A percentile compares a stretch with the other conserved stretches of the same genome.
Conservation (phyloP, 2,888 invertebrate species). For the Netelia inedita region DNA sequence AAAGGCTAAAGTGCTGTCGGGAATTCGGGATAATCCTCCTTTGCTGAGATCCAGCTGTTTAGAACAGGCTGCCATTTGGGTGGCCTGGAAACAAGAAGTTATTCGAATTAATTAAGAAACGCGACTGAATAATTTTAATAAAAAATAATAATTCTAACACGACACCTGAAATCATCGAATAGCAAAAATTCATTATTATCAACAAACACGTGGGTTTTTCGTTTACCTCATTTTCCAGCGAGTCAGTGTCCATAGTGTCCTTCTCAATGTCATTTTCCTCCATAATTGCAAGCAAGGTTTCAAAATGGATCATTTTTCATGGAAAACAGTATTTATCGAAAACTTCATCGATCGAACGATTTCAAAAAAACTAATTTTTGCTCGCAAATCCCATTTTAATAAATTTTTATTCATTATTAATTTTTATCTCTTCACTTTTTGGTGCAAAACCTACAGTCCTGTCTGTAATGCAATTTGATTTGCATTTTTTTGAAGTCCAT, state of each 20-base stretch:
- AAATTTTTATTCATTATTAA: background rate
- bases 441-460: no score
- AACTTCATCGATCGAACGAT: conserved; percentile 10
- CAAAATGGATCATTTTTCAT: conserved; percentile 76
- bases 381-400: background rate
- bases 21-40: conserved; percentile 83
- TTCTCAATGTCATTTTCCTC: conserved; percentile 78
- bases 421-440: background rate
- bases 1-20: conserved; percentile 83
- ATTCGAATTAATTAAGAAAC: background rate
- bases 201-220: background rate
- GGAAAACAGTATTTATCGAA: conserved; percentile 63
- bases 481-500: no score
- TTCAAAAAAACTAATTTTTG: background rate
- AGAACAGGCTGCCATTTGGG: conserved; percentile 77
- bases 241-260: conserved; percentile 82
- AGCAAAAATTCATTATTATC: conserved; percentile 23
- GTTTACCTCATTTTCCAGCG: conserved; percentile 83
- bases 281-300: conserved; percentile 79
- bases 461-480: no score
- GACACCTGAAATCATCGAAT: background rate
- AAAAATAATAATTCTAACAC: background rate
- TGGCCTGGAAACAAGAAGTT: conserved; percentile 72
- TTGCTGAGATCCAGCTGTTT: conserved; percentile 83
- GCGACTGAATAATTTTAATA: conserved; percentile 15